These are phyloP conservation scores for Microcebus griseorufus DNA, from an alignment of 2,113 vertebrate genomes.

Conservation along the genomic window DNA sequence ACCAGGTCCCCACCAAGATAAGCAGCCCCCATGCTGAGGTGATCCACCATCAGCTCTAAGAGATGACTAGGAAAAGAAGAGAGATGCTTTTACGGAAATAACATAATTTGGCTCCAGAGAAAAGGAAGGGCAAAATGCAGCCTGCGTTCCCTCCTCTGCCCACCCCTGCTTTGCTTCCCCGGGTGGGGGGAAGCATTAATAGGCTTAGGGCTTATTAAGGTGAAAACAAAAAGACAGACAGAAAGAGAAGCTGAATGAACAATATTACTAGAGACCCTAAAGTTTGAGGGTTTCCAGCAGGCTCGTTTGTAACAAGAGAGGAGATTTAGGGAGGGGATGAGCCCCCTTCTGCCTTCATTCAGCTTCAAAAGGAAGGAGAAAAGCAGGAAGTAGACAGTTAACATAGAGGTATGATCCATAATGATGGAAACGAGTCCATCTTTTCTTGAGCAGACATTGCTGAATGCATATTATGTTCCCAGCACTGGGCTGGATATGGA, in stretches of 20 bases:
- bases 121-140: constrained; percentile 68
- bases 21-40: not conserved
- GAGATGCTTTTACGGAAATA: constrained; percentile 77
- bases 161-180: constrained; percentile 61
- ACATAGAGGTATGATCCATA: not conserved
- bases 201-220: constrained; percentile 32
- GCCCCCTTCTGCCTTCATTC: not conserved
- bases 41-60: not conserved
- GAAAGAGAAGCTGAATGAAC: not conserved
- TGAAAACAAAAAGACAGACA: constrained; percentile 52
- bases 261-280: not conserved
- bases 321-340: not conserved
- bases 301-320: not conserved
- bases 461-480: not conserved
- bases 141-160: constrained; percentile 62
- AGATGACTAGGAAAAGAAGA: constrained; percentile 64
- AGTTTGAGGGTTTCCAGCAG: not conserved
- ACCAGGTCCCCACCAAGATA: constrained; percentile 63
- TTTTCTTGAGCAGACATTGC: not conserved
- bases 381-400: not conserved
- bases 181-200: not conserved
- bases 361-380: not conserved
- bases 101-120: constrained; percentile 79
- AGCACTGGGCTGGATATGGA: not conserved
- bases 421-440: not conserved